Conservation (phyloP, 2,113 vertebrate species). For the Leptocoma aspasia region DNA sequence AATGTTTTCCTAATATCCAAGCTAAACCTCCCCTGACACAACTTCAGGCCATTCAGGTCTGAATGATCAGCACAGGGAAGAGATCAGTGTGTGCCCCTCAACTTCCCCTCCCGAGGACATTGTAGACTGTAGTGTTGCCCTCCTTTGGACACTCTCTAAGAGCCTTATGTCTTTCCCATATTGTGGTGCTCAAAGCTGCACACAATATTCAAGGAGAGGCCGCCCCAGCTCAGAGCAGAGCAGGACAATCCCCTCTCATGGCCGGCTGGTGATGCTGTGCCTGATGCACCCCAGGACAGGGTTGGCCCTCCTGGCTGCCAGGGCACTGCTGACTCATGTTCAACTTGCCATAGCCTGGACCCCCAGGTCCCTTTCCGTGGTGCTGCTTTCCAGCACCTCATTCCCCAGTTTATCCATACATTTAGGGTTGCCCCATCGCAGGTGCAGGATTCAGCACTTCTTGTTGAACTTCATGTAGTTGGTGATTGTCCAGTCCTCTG, state of each 20-base stretch:
- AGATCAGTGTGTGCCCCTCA: not conserved
- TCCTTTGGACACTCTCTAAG: not conserved
- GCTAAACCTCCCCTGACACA: not conserved
- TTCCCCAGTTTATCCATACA: not conserved
- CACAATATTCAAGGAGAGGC: not conserved
- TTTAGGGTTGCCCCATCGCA: not conserved
- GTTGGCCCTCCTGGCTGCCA: not conserved
- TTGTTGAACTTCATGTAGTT: not conserved
- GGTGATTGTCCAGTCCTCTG: not conserved
- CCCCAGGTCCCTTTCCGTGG: not conserved
- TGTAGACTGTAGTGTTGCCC: not conserved
- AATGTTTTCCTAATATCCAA: not conserved
- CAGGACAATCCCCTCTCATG: not conserved
- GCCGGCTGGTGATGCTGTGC: accelerated
- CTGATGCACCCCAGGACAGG: accelerated
- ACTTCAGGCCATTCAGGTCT: not conserved
- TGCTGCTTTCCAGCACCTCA: not conserved
- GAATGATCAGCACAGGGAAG: not conserved
- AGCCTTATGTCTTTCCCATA: not conserved
- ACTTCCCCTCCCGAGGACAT: accelerated
- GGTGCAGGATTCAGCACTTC: not conserved
- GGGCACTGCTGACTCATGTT: too few relatives aligned
- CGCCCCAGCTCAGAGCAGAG: not conserved
- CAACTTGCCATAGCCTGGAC: not conserved
- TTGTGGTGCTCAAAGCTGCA: not conserved